A percentile compares a stretch with the other conserved stretches of the same genome.
Conservation (phyloP, 2,797 vertebrate genomes). For the Galago senegalensis region DNA sequence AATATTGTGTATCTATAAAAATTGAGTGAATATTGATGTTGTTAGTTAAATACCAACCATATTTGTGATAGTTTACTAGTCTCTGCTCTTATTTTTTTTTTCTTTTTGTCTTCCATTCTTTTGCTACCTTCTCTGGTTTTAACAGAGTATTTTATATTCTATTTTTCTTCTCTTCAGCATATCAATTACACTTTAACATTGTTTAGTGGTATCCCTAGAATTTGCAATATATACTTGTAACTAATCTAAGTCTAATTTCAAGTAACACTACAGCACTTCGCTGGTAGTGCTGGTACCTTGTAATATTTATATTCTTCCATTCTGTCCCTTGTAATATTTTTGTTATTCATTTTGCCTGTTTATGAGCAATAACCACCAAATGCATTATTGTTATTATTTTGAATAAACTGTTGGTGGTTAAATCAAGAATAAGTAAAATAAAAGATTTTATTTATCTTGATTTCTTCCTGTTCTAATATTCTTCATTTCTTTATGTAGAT, state of each 20-base stretch:
- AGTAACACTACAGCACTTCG: background rate
- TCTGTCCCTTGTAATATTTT: background rate
- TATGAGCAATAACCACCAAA: background rate
- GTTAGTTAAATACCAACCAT: background rate
- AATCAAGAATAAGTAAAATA: background rate
- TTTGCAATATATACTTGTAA: background rate
- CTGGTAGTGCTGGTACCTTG: background rate
- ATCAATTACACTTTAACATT: background rate
- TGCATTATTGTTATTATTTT: background rate
- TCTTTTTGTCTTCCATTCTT: background rate
- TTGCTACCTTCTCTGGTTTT: background rate
- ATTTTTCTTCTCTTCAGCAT: background rate
- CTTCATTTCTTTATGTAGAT: constrained; percentile 18
- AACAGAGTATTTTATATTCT: background rate
- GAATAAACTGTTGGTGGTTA: background rate
- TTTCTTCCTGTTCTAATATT: background rate
- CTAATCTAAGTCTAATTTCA: background rate
- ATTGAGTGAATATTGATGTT: background rate
- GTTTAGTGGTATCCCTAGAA: background rate
- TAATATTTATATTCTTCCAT: background rate
- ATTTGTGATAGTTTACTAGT: background rate
- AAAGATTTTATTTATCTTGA: background rate
- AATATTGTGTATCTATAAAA: background rate
- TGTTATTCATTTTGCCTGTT: background rate
- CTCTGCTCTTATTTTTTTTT: background rate